Evolutionary conservation across 1,140 invertebrate genomes (phyloP).

Genomic region (Oppia nitens): DNA sequence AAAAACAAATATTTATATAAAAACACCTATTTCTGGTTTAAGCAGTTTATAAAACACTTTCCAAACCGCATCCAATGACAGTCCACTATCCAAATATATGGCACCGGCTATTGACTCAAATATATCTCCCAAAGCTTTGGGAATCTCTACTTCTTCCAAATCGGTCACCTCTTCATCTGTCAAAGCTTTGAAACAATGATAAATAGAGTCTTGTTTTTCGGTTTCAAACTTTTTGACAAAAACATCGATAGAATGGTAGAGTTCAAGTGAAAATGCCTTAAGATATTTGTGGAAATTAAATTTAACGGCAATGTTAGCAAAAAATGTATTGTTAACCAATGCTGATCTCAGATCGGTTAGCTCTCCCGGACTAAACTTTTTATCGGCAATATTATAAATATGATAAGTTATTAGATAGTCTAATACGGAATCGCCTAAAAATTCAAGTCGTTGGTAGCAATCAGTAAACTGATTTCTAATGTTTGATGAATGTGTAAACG

Average conservation of each 20-base stretch:
- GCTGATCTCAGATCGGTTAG: slow-evolving; percentile 81
- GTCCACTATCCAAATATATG: slow-evolving; percentile 69
- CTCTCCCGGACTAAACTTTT: slow-evolving; percentile 52
- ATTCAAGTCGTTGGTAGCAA: slow-evolving; percentile 42
- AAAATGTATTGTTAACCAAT: slow-evolving; percentile 85
- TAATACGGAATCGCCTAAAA: slow-evolving; percentile 42
- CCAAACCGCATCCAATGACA: slow-evolving; percentile 63
- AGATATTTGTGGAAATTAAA: slow-evolving; percentile 42
- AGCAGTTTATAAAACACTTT: slow-evolving; percentile 47
- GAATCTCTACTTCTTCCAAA: slow-evolving; percentile 57
- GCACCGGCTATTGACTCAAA: slow-evolving; percentile 84
- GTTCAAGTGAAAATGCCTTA: slow-evolving; percentile 29
- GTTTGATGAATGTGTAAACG: slow-evolving; percentile 40
- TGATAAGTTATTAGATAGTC: slow-evolving; percentile 79
- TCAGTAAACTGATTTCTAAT: slow-evolving; percentile 36
- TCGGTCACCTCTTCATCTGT: slow-evolving; percentile 35
- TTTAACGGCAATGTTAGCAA: slow-evolving; percentile 72
- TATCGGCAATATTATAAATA: slow-evolving; percentile 53
- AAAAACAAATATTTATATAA: background rate
- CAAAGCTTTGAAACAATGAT: background rate
- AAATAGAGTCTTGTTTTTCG: background rate
- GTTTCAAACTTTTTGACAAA: slow-evolving; percentile 10
- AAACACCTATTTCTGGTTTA: slow-evolving; percentile 34
- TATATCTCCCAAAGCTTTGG: slow-evolving; percentile 84
- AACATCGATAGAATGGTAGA: slow-evolving; percentile 20